Conservation (phyloP, 2,797 vertebrate species). For the Mus caroli region DNA sequence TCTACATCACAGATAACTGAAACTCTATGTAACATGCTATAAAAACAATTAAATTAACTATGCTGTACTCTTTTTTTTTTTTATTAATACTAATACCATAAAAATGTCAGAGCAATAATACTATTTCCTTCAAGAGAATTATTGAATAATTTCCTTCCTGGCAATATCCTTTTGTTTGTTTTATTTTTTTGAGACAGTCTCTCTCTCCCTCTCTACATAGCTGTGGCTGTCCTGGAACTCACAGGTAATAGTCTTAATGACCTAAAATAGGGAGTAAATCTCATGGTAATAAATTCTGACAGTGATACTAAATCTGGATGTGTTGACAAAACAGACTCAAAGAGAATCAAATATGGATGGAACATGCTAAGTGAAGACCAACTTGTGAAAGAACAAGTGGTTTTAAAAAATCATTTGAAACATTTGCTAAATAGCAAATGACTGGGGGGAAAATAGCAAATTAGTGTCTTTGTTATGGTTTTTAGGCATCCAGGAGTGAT, state of each 20-base stretch:
- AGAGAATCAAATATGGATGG: slow-evolving; percentile 70
- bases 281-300: slow-evolving; percentile 62
- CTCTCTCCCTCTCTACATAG: not conserved
- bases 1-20: slow-evolving; percentile 27
- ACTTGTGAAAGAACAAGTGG: slow-evolving; percentile 64
- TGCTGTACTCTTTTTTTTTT: slow-evolving; percentile 50
- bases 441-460: slow-evolving; percentile 44
- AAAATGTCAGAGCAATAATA: slow-evolving; percentile 37
- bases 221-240: not conserved
- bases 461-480: not conserved
- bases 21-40: slow-evolving; percentile 48
- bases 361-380: slow-evolving; percentile 68
- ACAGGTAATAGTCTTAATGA: slow-evolving; percentile 40
- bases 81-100: slow-evolving; percentile 43
- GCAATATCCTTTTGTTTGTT: not conserved
- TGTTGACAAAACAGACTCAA: slow-evolving; percentile 71
- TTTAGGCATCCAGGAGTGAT: not conserved
- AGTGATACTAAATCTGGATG: slow-evolving; percentile 58
- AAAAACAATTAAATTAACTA: slow-evolving; percentile 2
- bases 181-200: not conserved
- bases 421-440: slow-evolving; percentile 51
- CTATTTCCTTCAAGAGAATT: slow-evolving; percentile 26
- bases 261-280: slow-evolving; percentile 65
- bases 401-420: slow-evolving; percentile 58
- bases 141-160: slow-evolving; percentile 51